Base-by-base conservation (phyloP, 2,797 vertebrate species). In the Luscinia megarhynchos region DNA sequence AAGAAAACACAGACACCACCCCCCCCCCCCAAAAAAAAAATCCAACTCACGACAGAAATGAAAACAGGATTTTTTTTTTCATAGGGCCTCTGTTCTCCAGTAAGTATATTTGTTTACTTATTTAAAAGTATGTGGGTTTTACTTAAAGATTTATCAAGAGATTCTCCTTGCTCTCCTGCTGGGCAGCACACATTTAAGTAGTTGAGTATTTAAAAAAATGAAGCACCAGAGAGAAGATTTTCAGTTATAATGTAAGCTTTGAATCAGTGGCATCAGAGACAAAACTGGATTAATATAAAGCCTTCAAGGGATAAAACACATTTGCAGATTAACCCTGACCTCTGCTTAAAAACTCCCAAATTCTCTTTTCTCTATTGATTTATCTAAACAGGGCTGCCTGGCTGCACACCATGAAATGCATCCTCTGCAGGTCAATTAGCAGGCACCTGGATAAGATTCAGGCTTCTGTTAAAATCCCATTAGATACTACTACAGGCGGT, bases 281-380 rank as follows among this genome's bases (percentile, higher is more conserved):
- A 83, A 97, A 96, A 78, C 18, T 46, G 68, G 91, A 96, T 96
- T 96, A 95, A 92, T 88, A 79, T 30, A 93, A 95, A 94, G 93
- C 88, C 92, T 97, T 96, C 67, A 93, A 96, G 89, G 68, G 62
- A 79, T 88, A 87, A 95, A 93, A 94, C 14, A 72, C 75, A 94
- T 95, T 94, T 96, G 51, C 58, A 94, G 93, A 91, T 96, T 96
- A 96, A 95, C 77, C 87, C 89, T 76, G 86, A 94, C 38, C 51
- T 59, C 88, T 93, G 46, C 67, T 94, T 96, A 75, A 87, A 91
- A 78, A 78, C 34, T 91, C 78, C 57, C 51, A 85, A 93, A 80
- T 74, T 76, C 9, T 93, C 84, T 91, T 53, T 92, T 96, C 82
- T 94, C 30, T 94, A 92, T 87, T 92, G 81, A 95, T 97, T 84